Evolutionary conservation across 2,113 vertebrate genomes (phyloP).

Genomic region (Cynoglossus semilaevis): DNA sequence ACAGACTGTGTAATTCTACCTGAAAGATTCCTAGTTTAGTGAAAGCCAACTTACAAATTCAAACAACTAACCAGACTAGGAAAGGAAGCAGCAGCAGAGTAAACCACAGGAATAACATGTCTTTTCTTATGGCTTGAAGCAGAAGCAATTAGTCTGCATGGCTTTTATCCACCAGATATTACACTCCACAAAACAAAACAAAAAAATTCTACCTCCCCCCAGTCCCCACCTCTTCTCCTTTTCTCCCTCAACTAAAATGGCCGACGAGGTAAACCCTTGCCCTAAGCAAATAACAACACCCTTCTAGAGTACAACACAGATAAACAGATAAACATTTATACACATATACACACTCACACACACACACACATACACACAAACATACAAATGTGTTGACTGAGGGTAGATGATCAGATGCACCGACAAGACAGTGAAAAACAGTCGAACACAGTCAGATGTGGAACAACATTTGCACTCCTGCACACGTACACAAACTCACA

Average conservation of each 20-base stretch:
- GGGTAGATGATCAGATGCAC: conserved; percentile 29
- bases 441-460: conserved; percentile 20
- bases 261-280: conserved; percentile 68
- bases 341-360: conserved; percentile 20
- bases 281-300: conserved; percentile 66
- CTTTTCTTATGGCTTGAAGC: conserved; percentile 59
- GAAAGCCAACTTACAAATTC: conserved; percentile 41
- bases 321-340: conserved; percentile 20
- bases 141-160: conserved; percentile 60
- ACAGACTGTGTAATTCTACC: conserved; percentile 19
- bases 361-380: conserved; percentile 35
- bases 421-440: conserved; percentile 33
- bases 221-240: conserved; percentile 39
- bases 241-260: conserved; percentile 68
- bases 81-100: conserved; percentile 45
- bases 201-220: neutral
- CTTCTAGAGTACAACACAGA: conserved; percentile 47
- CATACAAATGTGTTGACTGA: conserved; percentile 32
- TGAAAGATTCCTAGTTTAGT: conserved; percentile 43
- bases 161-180: conserved; percentile 43
- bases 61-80: conserved; percentile 25
- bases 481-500: conserved; percentile 24
- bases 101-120: conserved; percentile 37
- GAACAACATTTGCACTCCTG: conserved; percentile 7
- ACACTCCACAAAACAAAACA: conserved; percentile 16